Evolutionary conservation across 2,888 invertebrate species (phyloP).

Genomic region (Spisula solida): DNA sequence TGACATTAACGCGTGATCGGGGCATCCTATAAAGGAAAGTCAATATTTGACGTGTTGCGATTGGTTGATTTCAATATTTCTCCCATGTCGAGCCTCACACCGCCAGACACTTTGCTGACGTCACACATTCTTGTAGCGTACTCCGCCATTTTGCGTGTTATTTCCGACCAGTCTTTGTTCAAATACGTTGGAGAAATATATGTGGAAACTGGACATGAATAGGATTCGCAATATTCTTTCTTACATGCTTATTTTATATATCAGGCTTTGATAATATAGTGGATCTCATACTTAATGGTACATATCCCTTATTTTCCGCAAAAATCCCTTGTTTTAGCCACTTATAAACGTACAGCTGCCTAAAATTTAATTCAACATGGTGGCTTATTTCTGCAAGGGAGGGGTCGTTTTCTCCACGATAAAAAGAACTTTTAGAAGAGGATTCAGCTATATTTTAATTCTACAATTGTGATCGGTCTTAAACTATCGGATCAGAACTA

Average conservation of each 20-base stretch:
- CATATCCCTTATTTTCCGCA: conserved; percentile 62
- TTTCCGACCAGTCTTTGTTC: conserved; percentile 43
- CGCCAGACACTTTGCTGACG: conserved; percentile 53
- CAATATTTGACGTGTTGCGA: not conserved
- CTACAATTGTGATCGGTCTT: not conserved
- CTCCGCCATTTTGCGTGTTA: conserved; percentile 69
- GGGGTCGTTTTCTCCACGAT: not conserved
- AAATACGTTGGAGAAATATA: conserved; percentile 52
- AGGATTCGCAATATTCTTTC: conserved; percentile 66
- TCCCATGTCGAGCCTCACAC: conserved; percentile 39
- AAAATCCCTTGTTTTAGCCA: conserved; percentile 48
- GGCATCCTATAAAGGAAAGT: not conserved
- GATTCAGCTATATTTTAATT: not conserved
- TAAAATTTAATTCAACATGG: conserved; percentile 24
- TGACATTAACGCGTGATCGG: conserved; percentile 45
- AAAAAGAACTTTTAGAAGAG: too few species aligned
- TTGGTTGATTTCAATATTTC: not conserved
- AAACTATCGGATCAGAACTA: not conserved
- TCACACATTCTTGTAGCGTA: conserved; percentile 39
- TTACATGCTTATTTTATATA: conserved; percentile 53
- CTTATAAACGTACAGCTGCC: not conserved
- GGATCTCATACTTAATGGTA: conserved; percentile 65
- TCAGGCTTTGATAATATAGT: conserved; percentile 40
- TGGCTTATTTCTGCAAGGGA: conserved; percentile 30
- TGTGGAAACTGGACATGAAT: conserved; percentile 65